Conservation (phyloP, 2,797 vertebrate species). For the Pseudopleuronectes americanus region DNA sequence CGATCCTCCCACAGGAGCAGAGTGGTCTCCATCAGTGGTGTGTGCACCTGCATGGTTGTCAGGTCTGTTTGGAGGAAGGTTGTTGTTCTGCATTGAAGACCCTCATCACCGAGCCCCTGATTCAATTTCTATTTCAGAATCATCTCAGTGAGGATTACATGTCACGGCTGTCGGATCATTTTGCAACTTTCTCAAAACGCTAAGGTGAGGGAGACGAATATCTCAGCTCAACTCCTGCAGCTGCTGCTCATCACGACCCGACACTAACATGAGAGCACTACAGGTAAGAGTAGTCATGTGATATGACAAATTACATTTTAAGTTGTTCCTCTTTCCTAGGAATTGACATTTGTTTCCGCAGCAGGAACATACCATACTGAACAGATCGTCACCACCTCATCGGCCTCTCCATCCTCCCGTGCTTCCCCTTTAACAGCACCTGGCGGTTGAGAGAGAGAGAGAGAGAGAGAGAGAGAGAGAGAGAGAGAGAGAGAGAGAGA, state of each 20-base stretch:
- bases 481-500: constrained; percentile 5
- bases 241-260: constrained; percentile 2
- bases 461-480: constrained; percentile 5
- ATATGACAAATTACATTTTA: neutral
- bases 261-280: neutral
- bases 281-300: neutral
- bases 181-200: constrained; percentile 6
- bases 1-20: neutral
- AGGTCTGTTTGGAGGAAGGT: neutral
- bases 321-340: neutral
- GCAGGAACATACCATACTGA: too few relatives aligned
- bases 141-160: constrained; percentile 36
- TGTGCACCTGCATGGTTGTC: constrained; percentile 8
- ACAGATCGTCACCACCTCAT: neutral
- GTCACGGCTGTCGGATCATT: constrained; percentile 42
- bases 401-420: constrained; percentile 18
- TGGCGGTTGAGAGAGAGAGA: constrained; percentile 20
- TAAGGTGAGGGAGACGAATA: constrained; percentile 38
- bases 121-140: constrained; percentile 43
- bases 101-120: constrained; percentile 25
- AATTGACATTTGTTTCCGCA: constrained; percentile 17
- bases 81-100: constrained; percentile 23
- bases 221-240: constrained; percentile 20
- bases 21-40: neutral
- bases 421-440: constrained; percentile 13